A percentile compares a stretch with the other conserved stretches of the same genome.
Conservation (phyloP, 2,797 vertebrate genomes). For the Microctenopoma lineatum region DNA sequence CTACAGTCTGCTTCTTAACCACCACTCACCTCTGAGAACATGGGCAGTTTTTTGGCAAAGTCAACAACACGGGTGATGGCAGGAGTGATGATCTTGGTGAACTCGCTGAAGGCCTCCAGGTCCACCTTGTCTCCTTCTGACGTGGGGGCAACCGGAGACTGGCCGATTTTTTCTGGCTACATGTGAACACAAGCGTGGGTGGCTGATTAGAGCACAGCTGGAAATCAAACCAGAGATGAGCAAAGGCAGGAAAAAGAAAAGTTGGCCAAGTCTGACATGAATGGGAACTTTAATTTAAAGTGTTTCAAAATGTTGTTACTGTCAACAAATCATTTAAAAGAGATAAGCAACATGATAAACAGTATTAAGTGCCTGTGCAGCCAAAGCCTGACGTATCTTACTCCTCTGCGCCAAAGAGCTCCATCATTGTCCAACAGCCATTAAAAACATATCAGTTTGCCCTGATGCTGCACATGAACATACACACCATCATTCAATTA, state of each 20-base stretch:
- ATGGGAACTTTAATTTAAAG: neutral
- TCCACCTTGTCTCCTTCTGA: slow-evolving; percentile 96
- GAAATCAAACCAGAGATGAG: neutral
- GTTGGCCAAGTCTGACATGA: neutral
- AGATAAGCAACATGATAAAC: neutral
- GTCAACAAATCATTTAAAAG: neutral
- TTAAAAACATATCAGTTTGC: neutral
- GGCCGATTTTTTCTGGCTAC: slow-evolving; percentile 95
- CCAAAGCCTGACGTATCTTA: neutral
- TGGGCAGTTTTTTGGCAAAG: slow-evolving; percentile 99
- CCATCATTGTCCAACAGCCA: neutral
- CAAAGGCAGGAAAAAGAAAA: too few relatives aligned
- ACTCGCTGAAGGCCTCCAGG: slow-evolving; percentile 98
- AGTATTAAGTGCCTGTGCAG: neutral
- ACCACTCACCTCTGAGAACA: slow-evolving; percentile 94
- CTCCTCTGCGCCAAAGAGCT: neutral
- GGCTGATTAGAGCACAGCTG: slow-evolving; percentile 10
- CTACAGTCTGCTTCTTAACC: slow-evolving; percentile 4
- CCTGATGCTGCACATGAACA: neutral
- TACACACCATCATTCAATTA: neutral
- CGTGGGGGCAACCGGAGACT: slow-evolving; percentile 92
- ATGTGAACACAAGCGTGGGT: neutral
- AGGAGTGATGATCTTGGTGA: slow-evolving; percentile 99
- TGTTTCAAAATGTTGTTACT: neutral
- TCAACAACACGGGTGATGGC: slow-evolving; percentile 98